These are phyloP conservation scores for Triplophysa rosa DNA, from an alignment of 2,113 vertebrate species.

Conservation along the genomic window DNA sequence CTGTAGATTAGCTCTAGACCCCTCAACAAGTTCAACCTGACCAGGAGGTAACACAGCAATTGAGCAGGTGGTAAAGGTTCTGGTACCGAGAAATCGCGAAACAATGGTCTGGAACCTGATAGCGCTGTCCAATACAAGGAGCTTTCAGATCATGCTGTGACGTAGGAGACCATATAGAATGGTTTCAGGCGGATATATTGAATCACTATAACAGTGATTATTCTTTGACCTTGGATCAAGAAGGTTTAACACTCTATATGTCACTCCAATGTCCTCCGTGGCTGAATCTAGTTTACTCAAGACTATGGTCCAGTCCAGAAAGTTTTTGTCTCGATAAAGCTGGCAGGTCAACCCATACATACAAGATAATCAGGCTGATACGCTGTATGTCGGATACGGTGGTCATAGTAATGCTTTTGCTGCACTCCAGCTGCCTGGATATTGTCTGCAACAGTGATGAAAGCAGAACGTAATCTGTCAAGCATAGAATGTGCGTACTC, in stretches of 20 bases:
- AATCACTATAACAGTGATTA: no score
- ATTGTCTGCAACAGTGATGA: background rate
- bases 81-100: background rate
- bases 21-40: background rate
- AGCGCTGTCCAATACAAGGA: background rate
- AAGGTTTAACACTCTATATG: no score
- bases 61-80: background rate
- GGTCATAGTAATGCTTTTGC: background rate
- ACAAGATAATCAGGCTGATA: background rate
- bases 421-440: background rate
- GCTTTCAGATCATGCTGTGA: background rate
- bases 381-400: background rate
- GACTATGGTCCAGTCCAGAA: no score
- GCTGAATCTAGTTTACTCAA: no score
- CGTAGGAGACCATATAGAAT: background rate
- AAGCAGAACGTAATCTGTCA: background rate
- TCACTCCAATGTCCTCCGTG: no score
- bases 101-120: constrained; percentile 17
- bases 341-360: constrained; percentile 14
- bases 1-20: background rate
- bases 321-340: no score
- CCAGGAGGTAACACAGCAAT: background rate
- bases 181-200: constrained; percentile 9
- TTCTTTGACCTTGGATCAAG: no score
- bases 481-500: constrained; percentile 5